Conservation (phyloP, 2,113 vertebrate species). For the Aptenodytes forsteri region DNA sequence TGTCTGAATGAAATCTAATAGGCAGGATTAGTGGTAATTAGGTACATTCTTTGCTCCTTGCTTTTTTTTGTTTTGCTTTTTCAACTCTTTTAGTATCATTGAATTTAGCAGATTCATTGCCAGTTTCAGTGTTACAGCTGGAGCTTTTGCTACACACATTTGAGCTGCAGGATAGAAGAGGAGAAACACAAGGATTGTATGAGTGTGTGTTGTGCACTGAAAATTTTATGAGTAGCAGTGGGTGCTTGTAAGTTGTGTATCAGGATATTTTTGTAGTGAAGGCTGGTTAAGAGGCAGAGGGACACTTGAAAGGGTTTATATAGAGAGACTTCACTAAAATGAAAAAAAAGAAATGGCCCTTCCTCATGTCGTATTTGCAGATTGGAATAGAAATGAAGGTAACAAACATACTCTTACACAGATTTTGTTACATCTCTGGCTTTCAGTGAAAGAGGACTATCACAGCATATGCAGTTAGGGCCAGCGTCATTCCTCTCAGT, state of each 20-base stretch:
- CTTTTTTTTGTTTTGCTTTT: neutral
- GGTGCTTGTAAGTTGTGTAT: neutral
- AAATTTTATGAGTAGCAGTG: neutral
- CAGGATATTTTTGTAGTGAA: neutral
- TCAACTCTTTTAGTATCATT: neutral
- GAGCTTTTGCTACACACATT: neutral
- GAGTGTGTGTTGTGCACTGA: neutral
- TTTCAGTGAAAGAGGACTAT: neutral
- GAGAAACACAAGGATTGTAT: neutral
- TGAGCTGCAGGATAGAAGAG: neutral
- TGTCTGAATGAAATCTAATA: constrained; percentile 71
- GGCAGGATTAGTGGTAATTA: constrained; percentile 48
- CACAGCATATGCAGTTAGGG: neutral
- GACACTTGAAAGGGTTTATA: neutral
- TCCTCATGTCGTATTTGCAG: neutral
- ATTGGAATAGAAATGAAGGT: neutral
- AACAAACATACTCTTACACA: neutral
- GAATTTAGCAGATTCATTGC: neutral
- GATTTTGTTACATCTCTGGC: neutral
- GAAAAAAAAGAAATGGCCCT: neutral
- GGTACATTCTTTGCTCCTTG: constrained; percentile 39
- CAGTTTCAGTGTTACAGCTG: neutral
- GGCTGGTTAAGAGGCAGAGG: neutral
- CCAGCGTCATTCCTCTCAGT: neutral
- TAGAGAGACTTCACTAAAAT: neutral